Conservation (phyloP, 2,113 vertebrate genomes). For the Pollimyrus isidori region DNA sequence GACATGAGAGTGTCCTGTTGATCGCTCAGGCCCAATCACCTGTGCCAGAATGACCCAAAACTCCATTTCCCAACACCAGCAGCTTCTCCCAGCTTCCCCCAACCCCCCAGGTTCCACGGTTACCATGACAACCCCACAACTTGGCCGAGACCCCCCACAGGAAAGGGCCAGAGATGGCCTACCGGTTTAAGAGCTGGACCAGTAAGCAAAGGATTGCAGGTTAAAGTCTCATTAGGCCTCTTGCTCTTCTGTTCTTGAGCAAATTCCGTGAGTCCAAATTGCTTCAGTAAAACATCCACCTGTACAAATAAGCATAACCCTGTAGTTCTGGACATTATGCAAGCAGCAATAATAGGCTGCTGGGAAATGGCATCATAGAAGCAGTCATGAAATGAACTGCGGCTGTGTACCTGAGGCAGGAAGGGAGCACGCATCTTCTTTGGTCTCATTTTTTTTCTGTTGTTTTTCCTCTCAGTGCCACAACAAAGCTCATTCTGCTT, state of each 20-base stretch:
- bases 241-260: not conserved
- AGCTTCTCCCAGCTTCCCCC: not conserved
- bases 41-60: not conserved
- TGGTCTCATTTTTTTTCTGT: not conserved
- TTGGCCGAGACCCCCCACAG: not conserved
- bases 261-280: not conserved
- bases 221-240: not conserved
- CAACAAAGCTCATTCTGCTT: not conserved
- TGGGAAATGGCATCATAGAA: no score
- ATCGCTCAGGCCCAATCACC: not conserved
- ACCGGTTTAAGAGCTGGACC: not conserved
- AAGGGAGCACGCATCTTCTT: not conserved
- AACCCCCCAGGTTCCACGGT: not conserved
- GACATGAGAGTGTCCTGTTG: not conserved
- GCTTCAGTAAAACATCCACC: slow-evolving; percentile 1
- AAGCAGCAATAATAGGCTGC: not conserved
- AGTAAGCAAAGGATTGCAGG: not conserved
- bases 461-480: not conserved
- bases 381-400: not conserved
- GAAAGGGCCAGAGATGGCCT: not conserved
- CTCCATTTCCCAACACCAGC: not conserved
- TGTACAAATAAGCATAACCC: not conserved
- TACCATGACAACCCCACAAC: not conserved
- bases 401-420: not conserved
- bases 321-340: not conserved